Evolutionary conservation across 2,113 vertebrate species (phyloP).

Genomic region (Microtus pennsylvanicus): DNA sequence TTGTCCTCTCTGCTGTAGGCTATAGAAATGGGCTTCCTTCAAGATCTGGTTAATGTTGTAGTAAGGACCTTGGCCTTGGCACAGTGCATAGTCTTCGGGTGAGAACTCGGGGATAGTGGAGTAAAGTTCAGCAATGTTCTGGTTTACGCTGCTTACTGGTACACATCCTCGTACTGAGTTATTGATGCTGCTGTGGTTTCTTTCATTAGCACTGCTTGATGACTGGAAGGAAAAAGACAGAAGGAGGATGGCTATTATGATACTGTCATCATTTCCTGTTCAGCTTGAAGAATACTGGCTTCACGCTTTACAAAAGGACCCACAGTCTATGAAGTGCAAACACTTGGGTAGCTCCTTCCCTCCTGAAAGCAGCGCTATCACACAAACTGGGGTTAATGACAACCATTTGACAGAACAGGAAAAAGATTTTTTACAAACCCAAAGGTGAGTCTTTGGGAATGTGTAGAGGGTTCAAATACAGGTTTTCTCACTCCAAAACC

Average conservation of each 20-base stretch:
- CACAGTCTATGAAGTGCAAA: background rate
- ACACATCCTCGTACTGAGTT: constrained; percentile 79
- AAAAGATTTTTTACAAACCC: background rate
- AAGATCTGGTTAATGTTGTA: constrained; percentile 93
- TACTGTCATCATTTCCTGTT: background rate
- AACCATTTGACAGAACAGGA: background rate
- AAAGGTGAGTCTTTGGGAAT: background rate
- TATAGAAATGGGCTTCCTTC: constrained; percentile 95
- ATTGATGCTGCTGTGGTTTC: constrained; percentile 83
- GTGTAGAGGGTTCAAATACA: background rate
- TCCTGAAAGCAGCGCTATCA: background rate
- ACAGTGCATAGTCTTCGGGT: constrained; percentile 83
- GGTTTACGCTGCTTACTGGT: constrained; percentile 77
- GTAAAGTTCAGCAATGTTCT: constrained; percentile 74
- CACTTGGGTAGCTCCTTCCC: background rate
- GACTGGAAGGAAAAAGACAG: constrained; percentile 82
- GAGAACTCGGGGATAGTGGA: constrained; percentile 79
- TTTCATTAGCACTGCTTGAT: constrained; percentile 85
- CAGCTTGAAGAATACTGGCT: background rate
- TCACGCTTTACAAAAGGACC: background rate
- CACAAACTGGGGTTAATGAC: background rate
- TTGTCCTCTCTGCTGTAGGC: constrained; percentile 91
- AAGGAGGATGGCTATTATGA: constrained; percentile 31
- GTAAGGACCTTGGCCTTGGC: constrained; percentile 86
- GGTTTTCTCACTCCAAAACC: background rate